Percentiles rank a stretch among this genome's conserved stretches.
phyloP scores from a whole-genome alignment of 1,140 invertebrate genomes.

The Lanistes nyassanus region DNA sequence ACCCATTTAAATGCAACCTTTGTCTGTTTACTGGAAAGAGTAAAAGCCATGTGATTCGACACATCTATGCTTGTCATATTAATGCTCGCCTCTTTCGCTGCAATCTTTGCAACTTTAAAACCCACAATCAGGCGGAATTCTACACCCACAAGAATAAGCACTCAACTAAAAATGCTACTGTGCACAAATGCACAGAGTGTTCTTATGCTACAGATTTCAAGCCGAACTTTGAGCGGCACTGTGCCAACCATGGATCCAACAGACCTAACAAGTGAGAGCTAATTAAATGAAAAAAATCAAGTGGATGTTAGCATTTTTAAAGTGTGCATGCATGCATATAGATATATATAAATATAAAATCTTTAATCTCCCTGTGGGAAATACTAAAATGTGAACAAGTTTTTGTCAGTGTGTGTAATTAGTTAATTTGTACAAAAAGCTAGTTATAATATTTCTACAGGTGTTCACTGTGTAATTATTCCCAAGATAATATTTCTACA shows the following conservation, averaged over 20 bases:
- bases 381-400: too few species aligned
- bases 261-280: conserved; percentile 24
- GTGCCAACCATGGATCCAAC: conserved; percentile 79
- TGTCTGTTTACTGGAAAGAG: conserved; percentile 51
- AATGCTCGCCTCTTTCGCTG: conserved; percentile 81
- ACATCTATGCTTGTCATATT: conserved; percentile 68
- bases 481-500: neutral
- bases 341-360: neutral
- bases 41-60: conserved; percentile 53
- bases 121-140: conserved; percentile 78
- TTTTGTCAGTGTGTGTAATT: too few species aligned
- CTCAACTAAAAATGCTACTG: conserved; percentile 85
- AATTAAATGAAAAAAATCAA: too few species aligned
- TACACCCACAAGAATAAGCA: conserved; percentile 88
- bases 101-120: conserved; percentile 88
- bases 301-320: too few species aligned
- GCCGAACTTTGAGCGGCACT: conserved; percentile 92
- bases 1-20: conserved; percentile 52
- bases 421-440: too few species aligned
- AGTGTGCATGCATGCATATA: too few species aligned
- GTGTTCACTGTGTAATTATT: neutral
- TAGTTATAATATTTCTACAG: too few species aligned
- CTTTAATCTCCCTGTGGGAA: too few species aligned
- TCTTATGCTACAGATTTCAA: conserved; percentile 93
- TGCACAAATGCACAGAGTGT: conserved; percentile 83